Evolutionary conservation across 2,888 invertebrate genomes (phyloP).

Genomic region (Melanostoma mellinum): DNA sequence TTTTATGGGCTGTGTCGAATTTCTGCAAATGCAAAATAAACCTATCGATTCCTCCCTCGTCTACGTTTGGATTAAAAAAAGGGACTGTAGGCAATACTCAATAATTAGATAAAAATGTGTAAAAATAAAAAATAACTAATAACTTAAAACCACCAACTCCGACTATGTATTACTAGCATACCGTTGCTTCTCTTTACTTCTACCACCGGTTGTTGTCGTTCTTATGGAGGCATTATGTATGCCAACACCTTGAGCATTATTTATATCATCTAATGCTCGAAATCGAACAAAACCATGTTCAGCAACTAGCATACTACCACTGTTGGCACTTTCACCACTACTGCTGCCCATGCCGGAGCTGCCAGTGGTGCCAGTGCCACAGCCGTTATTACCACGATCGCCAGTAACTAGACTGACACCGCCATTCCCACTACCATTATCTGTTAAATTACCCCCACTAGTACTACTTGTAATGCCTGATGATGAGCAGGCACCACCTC

Average conservation of each 20-base stretch:
- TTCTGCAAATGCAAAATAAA: too few relatives aligned
- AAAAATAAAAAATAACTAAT: slow-evolving; percentile 41
- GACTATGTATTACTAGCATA: slow-evolving; percentile 75
- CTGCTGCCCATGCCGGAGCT: slow-evolving; percentile 81
- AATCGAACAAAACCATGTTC: slow-evolving; percentile 95
- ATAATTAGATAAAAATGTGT: not conserved
- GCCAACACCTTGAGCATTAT: slow-evolving; percentile 75
- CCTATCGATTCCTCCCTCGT: too few relatives aligned
- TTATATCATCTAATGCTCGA: slow-evolving; percentile 85
- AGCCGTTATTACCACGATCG: slow-evolving; percentile 74
- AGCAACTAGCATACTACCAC: slow-evolving; percentile 91
- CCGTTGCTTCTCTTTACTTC: slow-evolving; percentile 73
- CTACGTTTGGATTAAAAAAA: too few relatives aligned
- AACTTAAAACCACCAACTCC: slow-evolving; percentile 62
- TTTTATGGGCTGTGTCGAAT: too few relatives aligned
- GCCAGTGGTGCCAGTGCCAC: slow-evolving; percentile 67
- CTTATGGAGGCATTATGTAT: slow-evolving; percentile 76
- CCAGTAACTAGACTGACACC: slow-evolving; percentile 47
- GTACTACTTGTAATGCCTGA: slow-evolving; percentile 72
- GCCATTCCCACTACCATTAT: slow-evolving; percentile 61
- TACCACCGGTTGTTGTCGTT: slow-evolving; percentile 65
- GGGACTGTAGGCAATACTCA: too few relatives aligned
- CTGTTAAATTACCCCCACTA: slow-evolving; percentile 73
- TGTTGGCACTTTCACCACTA: slow-evolving; percentile 83
- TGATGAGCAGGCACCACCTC: slow-evolving; percentile 59